Base-by-base conservation (phyloP, 2,797 vertebrate species). In the Pseudochirops cupreus region DNA sequence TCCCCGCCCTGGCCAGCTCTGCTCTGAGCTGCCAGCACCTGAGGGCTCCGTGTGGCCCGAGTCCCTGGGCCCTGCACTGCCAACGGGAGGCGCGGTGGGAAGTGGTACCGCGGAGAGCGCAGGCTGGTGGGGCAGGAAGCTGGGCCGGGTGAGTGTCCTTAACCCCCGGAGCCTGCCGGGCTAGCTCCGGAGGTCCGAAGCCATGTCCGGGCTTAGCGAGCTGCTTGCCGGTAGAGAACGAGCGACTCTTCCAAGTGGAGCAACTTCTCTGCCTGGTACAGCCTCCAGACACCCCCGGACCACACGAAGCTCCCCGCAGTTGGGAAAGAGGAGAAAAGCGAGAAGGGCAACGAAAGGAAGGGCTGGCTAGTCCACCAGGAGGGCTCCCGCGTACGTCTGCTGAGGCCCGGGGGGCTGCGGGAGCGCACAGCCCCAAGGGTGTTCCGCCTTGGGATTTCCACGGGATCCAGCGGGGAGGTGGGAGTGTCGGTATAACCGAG, bases 281-380 rank as follows among this genome's bases (percentile, higher is more conserved):
- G 59, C 52, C 16, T 52, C 67, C 3, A 4, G 62, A n/a, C n/a
- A 39, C 67, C 67, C 57, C 58, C 16, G 74, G 94, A 67, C 93
- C 56, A 55, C 11, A 93, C 4, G 3, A 95, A 96, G 94, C 94
- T 96, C 93, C 91, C 62, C 59, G 0, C 50, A 14, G 31, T 57
- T 12, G 74, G 53, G 55, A 46, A 56, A 24, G 7, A 74, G 58
- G 33, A 46, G 12, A 24, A 82, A 82, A 24, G 67, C n/a, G 33
- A 74, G 67, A 21, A 82, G 39, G 39, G 7, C 46, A 24, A 11
- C 18, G 74, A 26, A 82, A 26, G 39, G 74, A 46, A 82, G 39
- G 74, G 39, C n/a, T 5, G n/a, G 14, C 29, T 0, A 2, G 16
- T 12, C 28, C 56, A 33, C 6, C 33, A 21, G 21, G 29, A 53